These are phyloP conservation scores for Tortricodes alternella DNA, from an alignment of 2,888 invertebrate species.

Conservation along the genomic window DNA sequence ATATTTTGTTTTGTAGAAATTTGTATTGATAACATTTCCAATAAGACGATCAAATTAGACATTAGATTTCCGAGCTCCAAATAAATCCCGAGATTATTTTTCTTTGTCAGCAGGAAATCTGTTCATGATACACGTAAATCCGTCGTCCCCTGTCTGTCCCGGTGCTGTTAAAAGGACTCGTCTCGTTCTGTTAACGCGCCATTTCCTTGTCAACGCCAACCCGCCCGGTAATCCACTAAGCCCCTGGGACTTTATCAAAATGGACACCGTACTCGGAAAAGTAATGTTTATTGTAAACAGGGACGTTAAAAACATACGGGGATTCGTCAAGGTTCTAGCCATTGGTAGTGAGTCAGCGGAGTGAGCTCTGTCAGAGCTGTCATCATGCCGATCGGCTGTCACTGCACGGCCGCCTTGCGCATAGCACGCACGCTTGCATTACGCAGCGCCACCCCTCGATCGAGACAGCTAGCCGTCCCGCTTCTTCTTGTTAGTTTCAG, in stretches of 20 bases:
- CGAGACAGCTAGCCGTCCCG: conserved; percentile 63
- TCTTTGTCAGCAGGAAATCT: conserved; percentile 77
- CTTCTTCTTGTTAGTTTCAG: conserved; percentile 44
- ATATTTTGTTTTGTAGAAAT: neutral
- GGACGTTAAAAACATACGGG: conserved; percentile 49
- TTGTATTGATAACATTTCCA: neutral
- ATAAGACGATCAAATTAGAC: conserved; percentile 6
- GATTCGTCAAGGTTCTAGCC: conserved; percentile 37
- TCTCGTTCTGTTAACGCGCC: conserved; percentile 75
- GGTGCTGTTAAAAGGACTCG: conserved; percentile 74
- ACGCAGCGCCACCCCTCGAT: conserved; percentile 81
- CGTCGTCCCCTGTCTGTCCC: conserved; percentile 76
- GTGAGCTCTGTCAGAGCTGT: conserved; percentile 74
- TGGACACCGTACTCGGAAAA: conserved; percentile 36
- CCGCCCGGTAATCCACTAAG: conserved; percentile 66
- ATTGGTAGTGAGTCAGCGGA: conserved; percentile 73
- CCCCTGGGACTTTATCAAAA: conserved; percentile 51
- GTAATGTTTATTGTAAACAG: conserved; percentile 50
- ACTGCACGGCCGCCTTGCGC: conserved; percentile 81
- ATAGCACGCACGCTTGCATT: conserved; percentile 82
- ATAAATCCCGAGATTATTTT: conserved; percentile 65
- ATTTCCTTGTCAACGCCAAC: conserved; percentile 74
- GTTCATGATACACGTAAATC: conserved; percentile 78
- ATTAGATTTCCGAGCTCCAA: conserved; percentile 36
- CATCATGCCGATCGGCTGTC: conserved; percentile 78